These are phyloP conservation scores for Pachyramphus minor DNA, from an alignment of 2,113 vertebrate species.

Conservation along the genomic window DNA sequence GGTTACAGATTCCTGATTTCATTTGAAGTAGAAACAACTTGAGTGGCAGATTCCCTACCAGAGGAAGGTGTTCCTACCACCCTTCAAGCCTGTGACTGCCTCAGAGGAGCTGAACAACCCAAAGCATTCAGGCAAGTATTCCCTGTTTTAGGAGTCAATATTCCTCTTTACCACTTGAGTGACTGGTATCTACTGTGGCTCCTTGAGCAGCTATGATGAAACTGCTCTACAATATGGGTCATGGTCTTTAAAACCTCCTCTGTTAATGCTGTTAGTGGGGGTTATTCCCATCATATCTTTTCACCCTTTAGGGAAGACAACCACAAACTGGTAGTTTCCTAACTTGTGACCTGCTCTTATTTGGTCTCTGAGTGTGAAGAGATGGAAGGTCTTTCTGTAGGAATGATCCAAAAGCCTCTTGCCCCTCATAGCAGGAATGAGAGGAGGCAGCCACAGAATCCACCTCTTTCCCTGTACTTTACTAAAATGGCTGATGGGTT, in stretches of 20 bases:
- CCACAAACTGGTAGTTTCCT: background rate
- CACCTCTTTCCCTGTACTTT: background rate
- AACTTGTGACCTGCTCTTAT: background rate
- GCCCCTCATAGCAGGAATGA: background rate
- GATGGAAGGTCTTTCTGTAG: background rate
- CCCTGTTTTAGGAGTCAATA: background rate
- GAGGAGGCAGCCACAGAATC: background rate
- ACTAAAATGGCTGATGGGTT: background rate
- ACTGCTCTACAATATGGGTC: background rate
- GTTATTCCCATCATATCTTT: background rate
- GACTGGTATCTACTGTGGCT: background rate
- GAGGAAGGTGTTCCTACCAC: background rate
- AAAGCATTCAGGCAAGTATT: background rate
- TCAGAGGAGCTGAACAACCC: background rate
- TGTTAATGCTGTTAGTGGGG: background rate
- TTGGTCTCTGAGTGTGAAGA: background rate
- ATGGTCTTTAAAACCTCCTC: background rate
- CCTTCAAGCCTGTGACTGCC: rapidly evolving
- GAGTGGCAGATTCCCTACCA: background rate
- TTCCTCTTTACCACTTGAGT: no score
- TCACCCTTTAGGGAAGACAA: background rate
- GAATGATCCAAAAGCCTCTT: background rate
- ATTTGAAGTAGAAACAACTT: background rate
- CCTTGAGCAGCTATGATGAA: background rate
- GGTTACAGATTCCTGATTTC: background rate